phyloP scores from a whole-genome alignment of 2,113 vertebrate genomes.

The Ciconia stormi region DNA sequence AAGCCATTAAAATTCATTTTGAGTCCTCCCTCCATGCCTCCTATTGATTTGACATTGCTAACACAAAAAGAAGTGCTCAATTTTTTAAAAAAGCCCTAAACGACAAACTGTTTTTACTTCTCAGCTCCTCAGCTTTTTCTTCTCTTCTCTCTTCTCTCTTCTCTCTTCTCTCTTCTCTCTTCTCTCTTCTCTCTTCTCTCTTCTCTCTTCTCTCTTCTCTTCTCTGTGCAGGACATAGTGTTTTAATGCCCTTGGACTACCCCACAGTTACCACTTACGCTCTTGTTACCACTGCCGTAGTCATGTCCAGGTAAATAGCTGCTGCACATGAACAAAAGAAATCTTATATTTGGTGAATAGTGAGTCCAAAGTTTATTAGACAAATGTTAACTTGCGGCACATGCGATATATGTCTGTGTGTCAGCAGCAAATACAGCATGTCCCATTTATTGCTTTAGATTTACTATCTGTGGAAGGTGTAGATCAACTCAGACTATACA shows the following conservation, averaged over 20 bases:
- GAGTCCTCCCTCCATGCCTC: background rate
- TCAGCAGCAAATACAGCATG: background rate
- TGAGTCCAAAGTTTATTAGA: background rate
- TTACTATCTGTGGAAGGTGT: rapidly evolving
- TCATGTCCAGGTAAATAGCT: background rate
- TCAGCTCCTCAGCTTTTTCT: background rate
- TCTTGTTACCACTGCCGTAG: background rate
- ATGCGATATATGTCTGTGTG: rapidly evolving
- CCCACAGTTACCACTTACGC: rapidly evolving
- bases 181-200: too few relatives aligned
- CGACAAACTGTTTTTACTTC: rapidly evolving
- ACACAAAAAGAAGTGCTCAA: background rate
- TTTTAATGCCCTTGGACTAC: background rate
- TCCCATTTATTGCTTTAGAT: background rate
- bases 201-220: too few relatives aligned
- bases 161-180: too few relatives aligned
- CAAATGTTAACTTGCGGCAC: rapidly evolving
- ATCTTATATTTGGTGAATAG: rapidly evolving
- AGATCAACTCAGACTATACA: background rate
- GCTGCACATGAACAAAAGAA: background rate
- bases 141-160: too few relatives aligned
- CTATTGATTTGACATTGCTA: slow-evolving; percentile 34
- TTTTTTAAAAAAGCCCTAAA: background rate
- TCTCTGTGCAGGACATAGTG: background rate
- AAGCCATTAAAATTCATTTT: slow-evolving; percentile 10